Evolutionary conservation across 2,113 vertebrate genomes (phyloP), one percentile per base, ranked within the genome.

Genomic region (Eublepharis macularius): DNA sequence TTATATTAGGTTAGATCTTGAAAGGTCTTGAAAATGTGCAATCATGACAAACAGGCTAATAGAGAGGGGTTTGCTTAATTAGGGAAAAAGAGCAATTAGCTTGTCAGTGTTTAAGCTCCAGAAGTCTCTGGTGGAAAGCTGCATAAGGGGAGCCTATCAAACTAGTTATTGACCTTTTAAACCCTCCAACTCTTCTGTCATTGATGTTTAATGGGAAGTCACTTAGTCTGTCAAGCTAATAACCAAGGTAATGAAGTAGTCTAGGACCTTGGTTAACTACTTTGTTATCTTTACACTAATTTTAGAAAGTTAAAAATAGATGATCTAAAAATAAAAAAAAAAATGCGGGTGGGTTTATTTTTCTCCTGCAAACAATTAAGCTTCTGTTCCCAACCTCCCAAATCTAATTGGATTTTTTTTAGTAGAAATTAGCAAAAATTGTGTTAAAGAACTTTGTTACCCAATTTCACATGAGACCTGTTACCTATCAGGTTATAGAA

Each of bases 221-320:
- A 95, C 89, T 96, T 95, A 97, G 96, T 97, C 95, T 97, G 97
- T 95, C 97, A 95, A 95, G 92, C 95, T 97, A 97, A 97, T 97
- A 95, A 96, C 88, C 81, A 88, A 94, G 95, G 94, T 96, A 97
- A 97, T 97, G 96, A 97, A 97, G 95, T 97, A 96, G 94, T 95
- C 95, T 96, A 97, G 97, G 97, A 95, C 97, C 96, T 97, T 96
- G 93, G 95, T 97, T 98, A 97, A 95, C 96, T 94, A 90, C 92
- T 93, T 86, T 93, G 96, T 95, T 96, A 97, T 97, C 96, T 93
- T 94, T 96, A 95, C 90, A 76, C 96, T 96, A 96, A 97, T 96
- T 98, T 98, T 98, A 97, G 97, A 95, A 96, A 94, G 95, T 96
- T 98, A 98, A 98, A 99, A 98, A 98, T 98, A 99, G 97, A 86